Evolutionary conservation across 2,113 vertebrate species (phyloP), one percentile per base, ranked within the genome.

Genomic region (Podarcis muralis): DNA sequence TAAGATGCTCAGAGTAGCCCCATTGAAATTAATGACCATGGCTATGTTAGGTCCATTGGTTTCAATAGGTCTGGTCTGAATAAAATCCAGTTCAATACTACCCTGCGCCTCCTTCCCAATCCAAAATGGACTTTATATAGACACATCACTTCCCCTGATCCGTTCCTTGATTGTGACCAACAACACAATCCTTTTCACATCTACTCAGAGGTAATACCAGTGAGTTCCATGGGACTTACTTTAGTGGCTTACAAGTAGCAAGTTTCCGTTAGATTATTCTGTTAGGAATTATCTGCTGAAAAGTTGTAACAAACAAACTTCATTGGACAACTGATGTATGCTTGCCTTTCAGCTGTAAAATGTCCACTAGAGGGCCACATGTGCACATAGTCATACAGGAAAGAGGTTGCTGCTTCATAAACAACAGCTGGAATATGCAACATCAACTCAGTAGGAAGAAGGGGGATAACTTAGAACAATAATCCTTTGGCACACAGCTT

Each of bases 401-500:
- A 48, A 48, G 48, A 53, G 48, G 48, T 53, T 97, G 97, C 97
- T 96, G 97, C 98, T 98, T 97, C 98, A 98, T 98, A 95, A 96
- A 96, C 98, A 98, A 98, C 98, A 99, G 98, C 98, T 98, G 98
- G 98, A 98, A 97, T 97, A 97, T 96, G 96, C 96, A 97, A 98
- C 96, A 94, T 97, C 96, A 98, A 98, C 98, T 98, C 97, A 98
- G 98, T 97, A 95, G 97, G 97, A 96, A 95, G 96, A 87, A 84
- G 88, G 94, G 92, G 91, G 86, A 53, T 53, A 90, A 91, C 96
- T 93, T 95, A 97, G 96, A 97, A 97, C 97, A 97, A 96, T 95
- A 97, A 88, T 97, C 98, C 98, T 98, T 99, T 98, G 98, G 98
- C 98, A 99, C 98, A 98, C 98, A 98, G 98, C 98, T 98, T 98